Evolutionary conservation across 2,888 invertebrate species (phyloP).

Genomic region (Eilema griseolum): DNA sequence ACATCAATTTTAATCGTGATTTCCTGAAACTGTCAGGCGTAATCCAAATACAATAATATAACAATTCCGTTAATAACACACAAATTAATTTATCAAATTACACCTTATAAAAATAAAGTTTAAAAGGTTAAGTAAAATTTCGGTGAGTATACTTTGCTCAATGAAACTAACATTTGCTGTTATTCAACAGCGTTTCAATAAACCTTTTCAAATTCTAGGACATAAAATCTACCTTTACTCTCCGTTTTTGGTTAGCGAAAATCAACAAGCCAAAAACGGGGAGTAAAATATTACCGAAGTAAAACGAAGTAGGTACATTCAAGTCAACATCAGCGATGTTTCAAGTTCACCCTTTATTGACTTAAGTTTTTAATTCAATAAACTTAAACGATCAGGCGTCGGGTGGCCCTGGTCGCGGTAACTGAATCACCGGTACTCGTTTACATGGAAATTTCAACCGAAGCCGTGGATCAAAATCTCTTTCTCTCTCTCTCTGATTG

Average conservation of each 20-base stretch:
- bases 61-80: no score
- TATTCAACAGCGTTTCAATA: not conserved
- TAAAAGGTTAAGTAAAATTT: not conserved
- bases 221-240: not conserved
- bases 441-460: constrained; percentile 71
- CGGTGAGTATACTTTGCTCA: not conserved
- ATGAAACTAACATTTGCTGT: not conserved
- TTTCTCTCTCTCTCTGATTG: constrained; percentile 20
- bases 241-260: not conserved
- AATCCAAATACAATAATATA: not conserved
- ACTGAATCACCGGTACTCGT: constrained; percentile 67
- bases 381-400: constrained; percentile 46
- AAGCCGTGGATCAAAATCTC: constrained; percentile 38
- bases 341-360: constrained; percentile 40
- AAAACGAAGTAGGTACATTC: constrained; percentile 3
- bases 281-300: constrained; percentile 27
- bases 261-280: constrained; percentile 11
- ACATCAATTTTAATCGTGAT: no score
- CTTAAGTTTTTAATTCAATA: constrained; percentile 56
- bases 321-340: constrained; percentile 46
- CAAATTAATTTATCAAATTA: not conserved
- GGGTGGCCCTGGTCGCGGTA: constrained; percentile 51
- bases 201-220: not conserved
- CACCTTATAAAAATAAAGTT: not conserved
- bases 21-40: no score